Evolutionary conservation across 37 sponge, comb jelly and placozoan genomes (phyloP), one percentile per base, ranked within the genome.

Genomic region (Amphimedon queenslandica): DNA sequence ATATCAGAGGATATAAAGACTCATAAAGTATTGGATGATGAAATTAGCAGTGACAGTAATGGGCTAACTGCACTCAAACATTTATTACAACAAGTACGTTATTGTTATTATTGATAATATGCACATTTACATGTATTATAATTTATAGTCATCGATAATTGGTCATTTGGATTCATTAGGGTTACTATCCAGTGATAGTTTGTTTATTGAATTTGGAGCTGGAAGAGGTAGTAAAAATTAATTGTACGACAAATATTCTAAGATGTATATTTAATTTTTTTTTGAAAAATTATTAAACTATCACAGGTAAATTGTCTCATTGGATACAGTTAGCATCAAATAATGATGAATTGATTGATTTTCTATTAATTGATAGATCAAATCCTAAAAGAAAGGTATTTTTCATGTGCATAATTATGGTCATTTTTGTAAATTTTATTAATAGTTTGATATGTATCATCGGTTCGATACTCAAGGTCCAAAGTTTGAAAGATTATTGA

Each of bases 171-270:
- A 82, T 16, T 35, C 42, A 18, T 47, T 58, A 24, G 55, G 60
- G 8, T 38, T 93, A 25, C 31, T 89, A 31, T 8, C 31, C 20
- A 24, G 70, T 13, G 70, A 78, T 40, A 73, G 80, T 10, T 77
- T 80, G 35, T 93, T 58, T 76, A 55, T 93, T 40, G 94, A 93
- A 74, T 93, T 93, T 86, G 94, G 94, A 64, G 94, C 94, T 58
- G 94, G 94, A 16, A 78, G 87, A 78, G 93, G 93, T 61, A 78
- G 72, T 51, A n/a, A n/a, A n/a, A n/a, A n/a, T n/a, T n/a, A n/a
- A n/a, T n/a, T n/a, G n/a, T n/a, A n/a, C n/a, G n/a, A n/a, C n/a
- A n/a, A n/a, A n/a, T n/a, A n/a, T n/a, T n/a, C n/a, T n/a, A n/a
- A n/a, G n/a, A n/a, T n/a, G n/a, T n/a, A n/a, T n/a, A n/a, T n/a